Conservation (phyloP, 1,140 invertebrate genomes). For the Pogonus chalceus region DNA sequence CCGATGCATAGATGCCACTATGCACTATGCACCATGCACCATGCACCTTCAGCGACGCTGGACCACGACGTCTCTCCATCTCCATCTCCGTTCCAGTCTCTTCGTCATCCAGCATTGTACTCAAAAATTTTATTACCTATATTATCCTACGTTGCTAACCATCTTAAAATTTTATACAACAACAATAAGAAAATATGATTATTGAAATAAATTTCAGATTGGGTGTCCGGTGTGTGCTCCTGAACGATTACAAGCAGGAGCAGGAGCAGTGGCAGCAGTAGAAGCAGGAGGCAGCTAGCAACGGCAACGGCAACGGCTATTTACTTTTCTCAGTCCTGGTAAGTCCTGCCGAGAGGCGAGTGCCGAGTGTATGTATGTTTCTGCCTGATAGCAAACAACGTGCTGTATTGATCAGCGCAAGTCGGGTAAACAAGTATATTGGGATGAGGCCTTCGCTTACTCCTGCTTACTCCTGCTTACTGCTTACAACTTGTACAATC, state of each 20-base stretch:
- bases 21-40: too few species aligned
- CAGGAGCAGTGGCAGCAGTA: background rate
- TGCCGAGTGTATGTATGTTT: slow-evolving; percentile 14
- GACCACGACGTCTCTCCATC: too few species aligned
- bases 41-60: too few species aligned
- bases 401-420: slow-evolving; percentile 23
- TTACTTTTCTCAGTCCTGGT: background rate
- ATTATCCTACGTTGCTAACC: too few species aligned
- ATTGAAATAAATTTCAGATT: too few species aligned
- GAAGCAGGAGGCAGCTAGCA: background rate
- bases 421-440: slow-evolving; percentile 23
- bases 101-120: background rate
- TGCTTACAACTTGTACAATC: slow-evolving; percentile 11
- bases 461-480: slow-evolving; percentile 16
- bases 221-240: background rate
- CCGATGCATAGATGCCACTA: too few species aligned
- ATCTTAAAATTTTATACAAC: too few species aligned
- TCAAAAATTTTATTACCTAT: too few species aligned
- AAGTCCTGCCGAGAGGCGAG: slow-evolving; percentile 1
- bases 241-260: background rate
- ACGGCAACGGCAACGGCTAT: background rate
- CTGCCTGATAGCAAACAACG: slow-evolving; percentile 21
- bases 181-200: too few species aligned
- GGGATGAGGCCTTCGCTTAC: slow-evolving; percentile 12
- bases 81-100: background rate